phyloP scores from a whole-genome alignment of 2,797 vertebrate genomes.

The Arvicola amphibius region DNA sequence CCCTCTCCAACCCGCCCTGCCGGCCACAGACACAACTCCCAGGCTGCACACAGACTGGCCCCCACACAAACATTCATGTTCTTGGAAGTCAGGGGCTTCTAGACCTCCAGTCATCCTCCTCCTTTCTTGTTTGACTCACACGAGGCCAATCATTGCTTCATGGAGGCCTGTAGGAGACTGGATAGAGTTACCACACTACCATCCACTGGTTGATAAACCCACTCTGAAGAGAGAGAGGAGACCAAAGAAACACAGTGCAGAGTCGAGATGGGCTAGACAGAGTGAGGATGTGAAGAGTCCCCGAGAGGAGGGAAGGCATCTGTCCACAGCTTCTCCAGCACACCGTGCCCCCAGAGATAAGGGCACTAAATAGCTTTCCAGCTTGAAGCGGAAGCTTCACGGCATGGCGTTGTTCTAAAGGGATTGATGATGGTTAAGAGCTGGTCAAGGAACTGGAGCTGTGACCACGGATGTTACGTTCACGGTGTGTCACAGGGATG shows the following conservation, averaged over 20 bases:
- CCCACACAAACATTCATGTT: background rate
- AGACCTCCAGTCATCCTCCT: background rate
- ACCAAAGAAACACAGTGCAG: background rate
- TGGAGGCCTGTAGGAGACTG: background rate
- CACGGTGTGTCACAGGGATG: rapidly evolving
- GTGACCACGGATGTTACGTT: background rate
- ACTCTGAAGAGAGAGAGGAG: background rate
- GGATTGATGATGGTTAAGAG: background rate
- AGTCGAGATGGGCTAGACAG: background rate
- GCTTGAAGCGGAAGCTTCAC: background rate
- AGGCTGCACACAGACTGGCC: background rate
- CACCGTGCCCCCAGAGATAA: background rate
- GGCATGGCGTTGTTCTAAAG: background rate
- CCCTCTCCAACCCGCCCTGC: background rate
- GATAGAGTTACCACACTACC: background rate
- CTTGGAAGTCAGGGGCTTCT: background rate
- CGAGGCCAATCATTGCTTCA: background rate
- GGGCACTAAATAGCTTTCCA: background rate
- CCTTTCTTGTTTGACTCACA: background rate
- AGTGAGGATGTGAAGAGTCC: background rate
- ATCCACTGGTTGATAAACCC: background rate
- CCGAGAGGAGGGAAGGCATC: background rate
- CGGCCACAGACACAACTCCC: background rate
- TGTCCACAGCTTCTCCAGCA: background rate
- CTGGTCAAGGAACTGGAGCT: background rate